Evolutionary conservation across 2,113 vertebrate genomes (phyloP).

Genomic region (Datnioides undecimradiatus): DNA sequence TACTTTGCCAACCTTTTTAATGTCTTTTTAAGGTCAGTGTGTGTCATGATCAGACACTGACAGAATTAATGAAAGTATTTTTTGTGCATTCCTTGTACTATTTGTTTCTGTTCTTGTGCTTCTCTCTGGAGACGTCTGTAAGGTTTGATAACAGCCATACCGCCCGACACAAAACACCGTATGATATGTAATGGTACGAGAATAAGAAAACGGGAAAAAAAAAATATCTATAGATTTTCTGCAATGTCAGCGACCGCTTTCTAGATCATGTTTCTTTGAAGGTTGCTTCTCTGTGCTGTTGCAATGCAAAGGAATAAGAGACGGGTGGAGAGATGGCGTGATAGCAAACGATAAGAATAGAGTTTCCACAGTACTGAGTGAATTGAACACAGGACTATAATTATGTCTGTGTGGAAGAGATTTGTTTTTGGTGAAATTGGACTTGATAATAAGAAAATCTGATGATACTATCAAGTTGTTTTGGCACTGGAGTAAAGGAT

Average conservation of each 20-base stretch:
- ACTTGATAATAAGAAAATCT: not conserved
- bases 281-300: not conserved
- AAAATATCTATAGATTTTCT: not conserved
- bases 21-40: too few relatives aligned
- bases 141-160: not conserved
- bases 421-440: not conserved
- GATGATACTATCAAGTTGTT: not conserved
- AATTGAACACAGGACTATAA: not conserved
- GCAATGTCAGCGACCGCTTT: not conserved
- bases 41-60: not conserved
- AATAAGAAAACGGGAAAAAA: too few relatives aligned
- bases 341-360: not conserved
- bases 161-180: too few relatives aligned
- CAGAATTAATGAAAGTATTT: not conserved
- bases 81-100: not conserved
- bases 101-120: not conserved
- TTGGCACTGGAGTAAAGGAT: not conserved
- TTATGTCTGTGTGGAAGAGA: not conserved
- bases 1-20: not conserved
- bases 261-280: not conserved
- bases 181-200: too few relatives aligned
- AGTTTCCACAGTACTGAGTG: not conserved
- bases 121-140: not conserved
- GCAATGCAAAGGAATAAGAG: not conserved
- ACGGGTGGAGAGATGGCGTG: not conserved